A percentile compares a stretch with the other conserved stretches of the same genome.
Conservation (phyloP, 2,888 invertebrate genomes). For the Ectemnius continuus region DNA sequence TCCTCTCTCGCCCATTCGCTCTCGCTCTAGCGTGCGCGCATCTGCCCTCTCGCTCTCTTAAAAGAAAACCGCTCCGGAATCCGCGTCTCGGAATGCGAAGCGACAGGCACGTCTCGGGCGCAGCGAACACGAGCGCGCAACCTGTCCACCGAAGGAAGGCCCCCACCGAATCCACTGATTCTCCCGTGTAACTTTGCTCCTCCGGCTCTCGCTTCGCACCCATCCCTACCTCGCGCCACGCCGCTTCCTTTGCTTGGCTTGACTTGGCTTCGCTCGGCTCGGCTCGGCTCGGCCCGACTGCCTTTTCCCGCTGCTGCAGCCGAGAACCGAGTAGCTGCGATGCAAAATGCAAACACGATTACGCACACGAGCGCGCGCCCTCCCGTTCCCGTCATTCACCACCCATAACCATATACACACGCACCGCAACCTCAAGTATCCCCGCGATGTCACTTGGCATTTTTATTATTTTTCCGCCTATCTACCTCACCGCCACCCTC, state of each 20-base stretch:
- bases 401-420: slow-evolving; percentile 1
- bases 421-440: background rate
- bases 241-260: too few species aligned
- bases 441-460: background rate
- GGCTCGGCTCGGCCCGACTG: background rate
- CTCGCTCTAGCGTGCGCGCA: slow-evolving; percentile 9
- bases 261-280: too few species aligned
- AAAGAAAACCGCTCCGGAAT: slow-evolving; percentile 76
- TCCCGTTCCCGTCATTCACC: slow-evolving; percentile 19
- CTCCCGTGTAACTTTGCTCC: slow-evolving; percentile 45
- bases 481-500: slow-evolving; percentile 2
- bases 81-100: slow-evolving; percentile 66
- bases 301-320: background rate
- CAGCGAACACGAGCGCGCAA: slow-evolving; percentile 49
- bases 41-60: slow-evolving; percentile 26
- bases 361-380: slow-evolving; percentile 25
- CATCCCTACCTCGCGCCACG: slow-evolving; percentile 28
- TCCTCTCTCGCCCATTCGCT: slow-evolving; percentile 38
- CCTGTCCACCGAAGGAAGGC: slow-evolving; percentile 46
- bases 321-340: slow-evolving; percentile 14
- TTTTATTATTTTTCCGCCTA: slow-evolving; percentile 6
- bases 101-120: slow-evolving; percentile 51
- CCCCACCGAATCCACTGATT: slow-evolving; percentile 38
- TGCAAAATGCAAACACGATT: slow-evolving; percentile 53
- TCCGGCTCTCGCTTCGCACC: slow-evolving; percentile 20